These are phyloP conservation scores for Heliothis subflexa DNA, from an alignment of 1,140 invertebrate species.

Conservation along the genomic window DNA sequence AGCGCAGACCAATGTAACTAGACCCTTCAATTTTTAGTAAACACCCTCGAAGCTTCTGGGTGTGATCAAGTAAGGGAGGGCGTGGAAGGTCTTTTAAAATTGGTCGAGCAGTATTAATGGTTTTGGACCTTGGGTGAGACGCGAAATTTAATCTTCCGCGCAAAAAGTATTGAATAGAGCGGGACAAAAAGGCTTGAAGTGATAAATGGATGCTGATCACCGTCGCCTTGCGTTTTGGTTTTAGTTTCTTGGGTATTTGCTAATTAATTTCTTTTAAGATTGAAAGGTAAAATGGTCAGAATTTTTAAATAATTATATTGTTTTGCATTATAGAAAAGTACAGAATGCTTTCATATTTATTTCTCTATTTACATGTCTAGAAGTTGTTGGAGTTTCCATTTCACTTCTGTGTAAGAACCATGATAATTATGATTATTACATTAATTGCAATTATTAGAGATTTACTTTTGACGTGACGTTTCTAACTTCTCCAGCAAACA, in stretches of 20 bases:
- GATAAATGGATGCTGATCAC: slow-evolving; percentile 81
- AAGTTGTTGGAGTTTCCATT: too few species aligned
- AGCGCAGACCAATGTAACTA: slow-evolving; percentile 58
- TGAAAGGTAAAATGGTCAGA: neutral
- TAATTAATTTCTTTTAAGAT: slow-evolving; percentile 40
- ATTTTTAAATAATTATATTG: too few species aligned
- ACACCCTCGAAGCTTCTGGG: slow-evolving; percentile 4
- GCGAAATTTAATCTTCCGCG: slow-evolving; percentile 81
- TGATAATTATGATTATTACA: too few species aligned
- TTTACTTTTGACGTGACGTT: too few species aligned
- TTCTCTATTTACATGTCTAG: neutral
- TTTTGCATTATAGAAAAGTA: too few species aligned
- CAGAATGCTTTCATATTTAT: neutral
- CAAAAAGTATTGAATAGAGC: slow-evolving; percentile 83
- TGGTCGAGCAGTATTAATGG: slow-evolving; percentile 76
- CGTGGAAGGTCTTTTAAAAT: slow-evolving; percentile 57
- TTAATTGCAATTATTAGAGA: too few species aligned
- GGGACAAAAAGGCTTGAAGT: slow-evolving; percentile 75
- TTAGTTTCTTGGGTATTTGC: slow-evolving; percentile 52
- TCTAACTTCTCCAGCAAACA: too few species aligned
- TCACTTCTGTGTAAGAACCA: too few species aligned
- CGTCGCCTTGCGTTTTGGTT: slow-evolving; percentile 59
- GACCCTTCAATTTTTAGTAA: slow-evolving; percentile 57
- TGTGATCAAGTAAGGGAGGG: slow-evolving; percentile 22
- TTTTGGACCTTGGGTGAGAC: slow-evolving; percentile 70